Percentiles rank a stretch among this genome's conserved stretches.
Conservation (phyloP, 2,888 invertebrate genomes). For the Diloba caeruleocephala region DNA sequence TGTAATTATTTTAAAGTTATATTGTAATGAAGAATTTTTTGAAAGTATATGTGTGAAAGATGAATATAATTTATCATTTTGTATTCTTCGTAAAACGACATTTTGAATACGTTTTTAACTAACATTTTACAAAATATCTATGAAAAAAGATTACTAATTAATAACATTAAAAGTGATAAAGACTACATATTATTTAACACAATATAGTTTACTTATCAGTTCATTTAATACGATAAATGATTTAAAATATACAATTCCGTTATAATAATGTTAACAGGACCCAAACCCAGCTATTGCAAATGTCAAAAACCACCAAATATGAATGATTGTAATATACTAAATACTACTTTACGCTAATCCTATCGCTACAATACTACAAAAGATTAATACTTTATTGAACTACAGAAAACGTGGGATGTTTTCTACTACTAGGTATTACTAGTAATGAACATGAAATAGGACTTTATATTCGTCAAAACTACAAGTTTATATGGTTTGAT, state of each 20-base stretch:
- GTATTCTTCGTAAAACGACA: too few species aligned
- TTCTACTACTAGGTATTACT: constrained; percentile 1
- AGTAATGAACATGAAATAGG: constrained; percentile 1
- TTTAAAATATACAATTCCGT: constrained; percentile 46
- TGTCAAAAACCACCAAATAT: constrained; percentile 64
- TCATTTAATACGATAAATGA: constrained; percentile 42
- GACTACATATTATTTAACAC: constrained; percentile 31
- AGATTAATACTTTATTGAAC: constrained; percentile 11
- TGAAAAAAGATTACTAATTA: constrained; percentile 14
- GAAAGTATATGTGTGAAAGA: too few species aligned
- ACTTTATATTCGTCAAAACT: not conserved
- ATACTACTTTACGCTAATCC: constrained; percentile 1
- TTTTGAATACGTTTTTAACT: too few species aligned
- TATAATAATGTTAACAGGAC: too few species aligned
- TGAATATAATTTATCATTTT: too few species aligned
- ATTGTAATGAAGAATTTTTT: not conserved
- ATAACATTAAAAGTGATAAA: constrained; percentile 14
- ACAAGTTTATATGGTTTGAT: too few species aligned
- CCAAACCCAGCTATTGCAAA: constrained; percentile 82
- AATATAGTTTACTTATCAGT: constrained; percentile 38
- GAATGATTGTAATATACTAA: constrained; percentile 62
- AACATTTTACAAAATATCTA: constrained; percentile 13
- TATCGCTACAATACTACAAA: constrained; percentile 9
- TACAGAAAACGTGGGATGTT: constrained; percentile 2
- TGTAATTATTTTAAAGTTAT: constrained; percentile 26